Percentiles rank a stretch among this genome's conserved stretches.
Conservation (phyloP, 2,797 vertebrate genomes). For the Oceanodroma leucorhoa region DNA sequence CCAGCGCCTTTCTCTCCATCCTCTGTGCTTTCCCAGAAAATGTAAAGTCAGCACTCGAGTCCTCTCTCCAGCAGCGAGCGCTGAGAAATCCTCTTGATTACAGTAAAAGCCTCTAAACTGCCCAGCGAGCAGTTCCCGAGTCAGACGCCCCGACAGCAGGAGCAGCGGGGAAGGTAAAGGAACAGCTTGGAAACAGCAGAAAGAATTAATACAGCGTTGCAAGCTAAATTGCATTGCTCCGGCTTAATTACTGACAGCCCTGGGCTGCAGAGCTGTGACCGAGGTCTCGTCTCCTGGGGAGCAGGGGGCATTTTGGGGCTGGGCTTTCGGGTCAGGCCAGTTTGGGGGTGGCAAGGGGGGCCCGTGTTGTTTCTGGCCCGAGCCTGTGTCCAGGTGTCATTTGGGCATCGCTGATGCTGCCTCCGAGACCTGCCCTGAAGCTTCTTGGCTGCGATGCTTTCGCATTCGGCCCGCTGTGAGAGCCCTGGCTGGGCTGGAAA, state of each 20-base stretch:
- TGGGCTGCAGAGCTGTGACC: neutral
- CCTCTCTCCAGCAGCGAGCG: neutral
- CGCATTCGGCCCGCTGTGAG: neutral
- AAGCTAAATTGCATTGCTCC: neutral
- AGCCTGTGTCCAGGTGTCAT: neutral
- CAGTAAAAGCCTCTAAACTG: conserved; percentile 26
- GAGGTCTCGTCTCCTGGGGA: accelerated
- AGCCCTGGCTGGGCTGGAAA: neutral
- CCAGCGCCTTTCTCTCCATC: neutral
- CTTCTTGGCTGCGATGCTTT: neutral
- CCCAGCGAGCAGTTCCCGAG: neutral
- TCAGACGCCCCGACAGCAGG: neutral
- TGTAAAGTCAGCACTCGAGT: neutral
- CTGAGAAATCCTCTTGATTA: neutral
- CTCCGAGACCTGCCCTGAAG: neutral
- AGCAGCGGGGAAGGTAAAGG: conserved; percentile 23
- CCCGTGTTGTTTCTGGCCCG: neutral
- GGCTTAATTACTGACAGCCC: neutral
- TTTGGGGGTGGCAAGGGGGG: neutral
- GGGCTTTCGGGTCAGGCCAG: neutral
- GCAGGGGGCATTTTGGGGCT: neutral
- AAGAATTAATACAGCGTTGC: neutral
- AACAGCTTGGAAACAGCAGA: conserved; percentile 49
- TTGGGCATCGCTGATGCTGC: neutral
- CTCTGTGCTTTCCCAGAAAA: neutral